Evolutionary conservation across 1,140 invertebrate species (phyloP).

Genomic region (Rhopalosiphum maidis): DNA sequence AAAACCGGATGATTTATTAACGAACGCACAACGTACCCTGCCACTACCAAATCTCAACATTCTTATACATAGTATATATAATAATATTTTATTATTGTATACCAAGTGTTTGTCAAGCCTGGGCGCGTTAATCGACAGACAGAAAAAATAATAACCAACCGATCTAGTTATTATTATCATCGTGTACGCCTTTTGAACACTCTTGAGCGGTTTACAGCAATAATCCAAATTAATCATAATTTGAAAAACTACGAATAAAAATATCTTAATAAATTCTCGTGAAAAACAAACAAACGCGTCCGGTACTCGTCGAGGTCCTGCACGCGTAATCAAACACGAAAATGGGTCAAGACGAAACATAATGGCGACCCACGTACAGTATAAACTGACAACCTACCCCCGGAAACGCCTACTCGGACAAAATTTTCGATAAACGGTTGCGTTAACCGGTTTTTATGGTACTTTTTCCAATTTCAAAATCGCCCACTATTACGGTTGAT

Average conservation of each 20-base stretch:
- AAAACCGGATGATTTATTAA: slow-evolving; percentile 52
- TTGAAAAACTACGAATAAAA: neutral
- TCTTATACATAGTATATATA: neutral
- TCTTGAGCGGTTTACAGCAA: neutral
- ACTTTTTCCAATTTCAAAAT: neutral
- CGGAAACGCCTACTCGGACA: neutral
- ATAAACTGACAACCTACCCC: slow-evolving; percentile 4
- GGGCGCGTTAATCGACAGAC: neutral
- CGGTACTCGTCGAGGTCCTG: neutral
- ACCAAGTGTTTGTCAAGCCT: neutral
- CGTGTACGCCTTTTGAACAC: neutral
- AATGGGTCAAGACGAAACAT: neutral
- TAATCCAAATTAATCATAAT: neutral
- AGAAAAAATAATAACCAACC: neutral
- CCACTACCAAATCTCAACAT: neutral
- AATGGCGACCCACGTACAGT: neutral
- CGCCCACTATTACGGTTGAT: neutral
- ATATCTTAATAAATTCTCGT: neutral
- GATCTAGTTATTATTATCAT: neutral
- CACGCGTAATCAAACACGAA: neutral
- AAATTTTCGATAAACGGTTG: neutral
- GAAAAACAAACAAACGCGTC: neutral
- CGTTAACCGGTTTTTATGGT: neutral
- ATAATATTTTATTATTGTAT: neutral
- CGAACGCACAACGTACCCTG: neutral